Base-by-base conservation (phyloP, 2,113 vertebrate species). In the Rhinolophus sinicus region DNA sequence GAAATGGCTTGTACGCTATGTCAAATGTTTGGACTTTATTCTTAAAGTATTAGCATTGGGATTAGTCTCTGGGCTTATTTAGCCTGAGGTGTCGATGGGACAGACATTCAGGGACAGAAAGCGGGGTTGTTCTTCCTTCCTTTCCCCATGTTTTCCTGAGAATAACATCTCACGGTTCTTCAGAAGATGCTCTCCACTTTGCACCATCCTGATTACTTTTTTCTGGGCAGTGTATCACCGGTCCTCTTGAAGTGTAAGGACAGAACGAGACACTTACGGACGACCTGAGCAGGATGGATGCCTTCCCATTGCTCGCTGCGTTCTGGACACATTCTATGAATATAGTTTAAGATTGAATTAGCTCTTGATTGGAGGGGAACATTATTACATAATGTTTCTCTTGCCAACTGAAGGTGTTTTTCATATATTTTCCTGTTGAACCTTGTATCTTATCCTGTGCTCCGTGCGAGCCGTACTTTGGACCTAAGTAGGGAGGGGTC, bases 331-430 rank as follows among this genome's bases (percentile, higher is more conserved):
- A 70, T 58, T 83, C 69, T 70, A 2, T 89, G 88, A 82, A n/a
- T 95, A 16, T 83, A 50, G 56, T 67, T 73, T 78, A 92, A 75
- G 73, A 44, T 38, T 58, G 35, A 95, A 78, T 92, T 94, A 54
- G 38, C 38, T 75, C 96, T 93, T 90, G 81, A 90, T 22, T 28
- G 7, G 21, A 35, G 44, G 21, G 65, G 28, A 67, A 56, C 47
- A 21, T 81, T 97, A 78, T 75, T 91, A 4, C 28, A 56, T 54
- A 38, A 44, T 70, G 12, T 58, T 92, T 81, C 10, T 93, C 38
- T 85, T 88, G 72, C 82, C 78, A 96, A n/a, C 26, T 54, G 4
- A 38, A 91, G 54, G 52, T 84, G 70, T 56, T 88, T 88, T 81
- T 76, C 28, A 21, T 35, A 13, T 19, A 30, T 60, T 38, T 40